Evolutionary conservation across 53 echinoderm and acorn worm species (phyloP).

Genomic region (Glandiceps talaboti): DNA sequence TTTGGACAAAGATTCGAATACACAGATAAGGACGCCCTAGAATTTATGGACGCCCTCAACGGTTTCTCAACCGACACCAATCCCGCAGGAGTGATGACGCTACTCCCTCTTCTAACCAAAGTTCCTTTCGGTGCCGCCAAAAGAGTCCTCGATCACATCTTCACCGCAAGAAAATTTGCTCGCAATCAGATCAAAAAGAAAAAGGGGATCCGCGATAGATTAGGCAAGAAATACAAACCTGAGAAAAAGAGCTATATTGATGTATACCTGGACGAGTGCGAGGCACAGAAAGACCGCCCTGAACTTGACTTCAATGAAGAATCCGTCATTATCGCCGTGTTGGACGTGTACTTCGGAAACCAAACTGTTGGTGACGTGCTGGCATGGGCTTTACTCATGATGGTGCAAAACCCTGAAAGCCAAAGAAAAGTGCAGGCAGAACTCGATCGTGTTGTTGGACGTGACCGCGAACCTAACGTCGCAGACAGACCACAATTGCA

Average conservation of each 20-base stretch:
- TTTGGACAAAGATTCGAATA: not conserved
- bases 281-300: not conserved
- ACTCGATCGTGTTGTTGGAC: not conserved
- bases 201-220: not conserved
- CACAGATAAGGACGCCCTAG: not conserved
- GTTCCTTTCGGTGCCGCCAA: not conserved
- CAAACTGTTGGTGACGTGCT: not conserved
- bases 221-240: not conserved
- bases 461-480: not conserved
- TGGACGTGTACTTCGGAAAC: not conserved
- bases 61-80: not conserved
- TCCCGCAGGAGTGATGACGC: not conserved
- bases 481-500: not conserved
- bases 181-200: not conserved
- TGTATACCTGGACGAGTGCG: not conserved
- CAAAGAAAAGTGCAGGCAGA: not conserved
- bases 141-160: not conserved
- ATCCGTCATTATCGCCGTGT: not conserved
- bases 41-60: not conserved
- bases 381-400: not conserved
- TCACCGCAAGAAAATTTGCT: not conserved
- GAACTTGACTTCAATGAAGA: not conserved
- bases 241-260: not conserved
- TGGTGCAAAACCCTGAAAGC: not conserved
- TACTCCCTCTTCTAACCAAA: not conserved